phyloP scores from a whole-genome alignment of 1,140 invertebrate genomes.

The Ooceraea biroi region DNA sequence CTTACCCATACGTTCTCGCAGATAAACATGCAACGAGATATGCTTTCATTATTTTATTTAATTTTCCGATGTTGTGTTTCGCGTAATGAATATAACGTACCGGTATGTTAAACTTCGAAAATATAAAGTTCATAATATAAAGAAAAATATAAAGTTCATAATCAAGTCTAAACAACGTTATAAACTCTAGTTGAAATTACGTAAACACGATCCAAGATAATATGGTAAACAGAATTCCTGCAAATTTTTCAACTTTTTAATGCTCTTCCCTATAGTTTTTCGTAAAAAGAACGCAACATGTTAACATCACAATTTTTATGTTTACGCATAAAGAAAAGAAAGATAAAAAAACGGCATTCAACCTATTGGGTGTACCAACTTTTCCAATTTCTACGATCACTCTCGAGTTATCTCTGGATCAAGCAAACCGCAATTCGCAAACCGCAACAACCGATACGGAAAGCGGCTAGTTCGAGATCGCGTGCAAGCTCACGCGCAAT shows the following conservation, averaged over 20 bases:
- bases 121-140: conserved; percentile 18
- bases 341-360: background rate
- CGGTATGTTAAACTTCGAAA: background rate
- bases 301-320: background rate
- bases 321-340: background rate
- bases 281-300: background rate
- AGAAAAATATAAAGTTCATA: conserved; percentile 8
- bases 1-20: background rate
- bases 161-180: background rate
- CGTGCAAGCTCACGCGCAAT: conserved; percentile 33
- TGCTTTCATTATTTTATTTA: background rate
- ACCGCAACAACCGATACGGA: background rate
- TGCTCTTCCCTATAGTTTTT: background rate
- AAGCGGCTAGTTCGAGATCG: conserved; percentile 15
- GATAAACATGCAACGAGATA: background rate
- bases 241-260: background rate
- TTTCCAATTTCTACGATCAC: conserved; percentile 22
- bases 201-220: background rate
- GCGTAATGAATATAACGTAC: background rate
- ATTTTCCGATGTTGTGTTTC: background rate
- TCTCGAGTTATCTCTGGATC: background rate
- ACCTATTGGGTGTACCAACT: background rate
- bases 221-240: background rate
- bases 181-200: background rate
- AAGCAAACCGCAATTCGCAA: background rate